Base-by-base conservation (phyloP, 2,888 invertebrate species). In the Lampropteryx suffumata region DNA sequence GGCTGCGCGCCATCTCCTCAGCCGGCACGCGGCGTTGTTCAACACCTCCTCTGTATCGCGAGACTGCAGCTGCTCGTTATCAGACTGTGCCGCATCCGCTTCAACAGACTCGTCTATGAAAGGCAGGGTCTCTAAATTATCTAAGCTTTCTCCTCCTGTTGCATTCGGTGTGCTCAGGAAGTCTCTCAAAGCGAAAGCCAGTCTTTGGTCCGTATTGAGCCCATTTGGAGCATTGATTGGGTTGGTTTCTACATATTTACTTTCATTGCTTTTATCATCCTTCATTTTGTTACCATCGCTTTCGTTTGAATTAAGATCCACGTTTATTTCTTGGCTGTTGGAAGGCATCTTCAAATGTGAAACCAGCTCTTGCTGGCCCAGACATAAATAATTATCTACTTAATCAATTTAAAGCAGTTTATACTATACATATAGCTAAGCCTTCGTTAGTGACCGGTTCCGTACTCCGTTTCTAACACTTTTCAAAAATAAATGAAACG, bases 1-100 rank as follows among this genome's bases (percentile, higher is more conserved):
- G 2, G 91, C 85, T 35, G 91, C 91, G 28, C 90, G 86, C 80
- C 91, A 90, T 36, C 90, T 73, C 56, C 88, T 82, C 66, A 92
- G 73, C 45, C 91, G 82, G 59, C 91, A 87, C 27, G 87, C 90
- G 1, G 87, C 88, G 59, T 85, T 90, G 65, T 84, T 86, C 29
- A 84, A 64, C 50, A 84, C 81, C 54, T 84, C 87, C 7, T 84
- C 83, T 0, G 88, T 81, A 21, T 82, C 88, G 9, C 76, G 79
- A 41, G 58, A 64, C 39, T 65, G 73, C 36, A 68, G 65, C 27
- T 69, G 77, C 49, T 88, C 89, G 36, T 78, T 87, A 30, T 83
- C 87, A 21, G 85, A 84, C 62, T 76, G 80, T 37, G 63, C 57
- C 42, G 58, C 59, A 3, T 78, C 57, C 42, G 58, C 60, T 3